phyloP scores from a whole-genome alignment of 2,888 invertebrate genomes.

The Dyspetes luteomarginatus region DNA sequence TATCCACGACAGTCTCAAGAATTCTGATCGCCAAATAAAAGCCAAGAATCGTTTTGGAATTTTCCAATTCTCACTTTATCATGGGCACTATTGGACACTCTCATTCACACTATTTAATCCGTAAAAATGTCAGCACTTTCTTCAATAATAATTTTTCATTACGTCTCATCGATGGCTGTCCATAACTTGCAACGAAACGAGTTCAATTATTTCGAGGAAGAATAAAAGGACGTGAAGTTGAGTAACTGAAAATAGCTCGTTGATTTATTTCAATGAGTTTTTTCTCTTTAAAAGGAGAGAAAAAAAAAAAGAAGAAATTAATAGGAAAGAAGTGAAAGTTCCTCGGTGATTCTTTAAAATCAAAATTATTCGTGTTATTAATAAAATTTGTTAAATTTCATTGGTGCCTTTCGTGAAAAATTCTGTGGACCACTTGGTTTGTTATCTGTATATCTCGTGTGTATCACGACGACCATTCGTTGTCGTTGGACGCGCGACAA shows the following conservation, averaged over 20 bases:
- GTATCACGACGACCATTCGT: constrained; percentile 48
- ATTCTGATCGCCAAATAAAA: background rate
- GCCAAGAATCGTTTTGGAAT: background rate
- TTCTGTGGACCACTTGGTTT: background rate
- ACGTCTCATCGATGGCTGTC: constrained; percentile 7
- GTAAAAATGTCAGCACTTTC: constrained; percentile 27
- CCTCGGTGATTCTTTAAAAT: background rate
- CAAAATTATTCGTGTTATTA: background rate
- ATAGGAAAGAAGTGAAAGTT: background rate
- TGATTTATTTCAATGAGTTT: constrained; percentile 11
- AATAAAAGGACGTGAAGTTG: too few relatives aligned
- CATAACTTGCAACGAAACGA: background rate
- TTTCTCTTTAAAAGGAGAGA: background rate
- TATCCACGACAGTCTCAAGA: background rate
- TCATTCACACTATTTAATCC: constrained; percentile 29
- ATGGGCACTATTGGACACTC: constrained; percentile 20
- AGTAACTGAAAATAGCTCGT: background rate
- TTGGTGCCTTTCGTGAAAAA: background rate
- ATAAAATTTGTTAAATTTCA: background rate
- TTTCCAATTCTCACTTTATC: constrained; percentile 23
- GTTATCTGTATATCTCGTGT: background rate
- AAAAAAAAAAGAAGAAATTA: background rate
- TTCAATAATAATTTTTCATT: background rate
- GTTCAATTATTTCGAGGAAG: background rate
- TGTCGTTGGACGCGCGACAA: constrained; percentile 77